Percentiles rank a stretch among this genome's conserved stretches.
These are phyloP conservation scores for Seriola quinqueradiata DNA, from an alignment of 2,113 vertebrate species.

Conservation along the genomic window DNA sequence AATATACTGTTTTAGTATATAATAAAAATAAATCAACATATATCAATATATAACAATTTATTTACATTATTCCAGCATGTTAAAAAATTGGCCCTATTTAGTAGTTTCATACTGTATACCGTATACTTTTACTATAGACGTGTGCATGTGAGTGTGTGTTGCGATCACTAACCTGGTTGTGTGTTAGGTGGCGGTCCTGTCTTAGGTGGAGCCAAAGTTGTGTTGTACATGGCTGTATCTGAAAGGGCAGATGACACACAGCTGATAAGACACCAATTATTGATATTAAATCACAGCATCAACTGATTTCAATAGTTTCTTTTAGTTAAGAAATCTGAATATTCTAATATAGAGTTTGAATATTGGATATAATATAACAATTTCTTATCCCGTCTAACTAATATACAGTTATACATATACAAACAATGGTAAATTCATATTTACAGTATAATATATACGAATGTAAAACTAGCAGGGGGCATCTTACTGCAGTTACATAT, in stretches of 20 bases:
- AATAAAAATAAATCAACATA: not conserved
- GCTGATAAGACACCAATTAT: not conserved
- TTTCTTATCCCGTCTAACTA: no score
- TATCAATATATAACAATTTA: no score
- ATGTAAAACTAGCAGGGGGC: not conserved
- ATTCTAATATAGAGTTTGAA: no score
- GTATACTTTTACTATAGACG: no score
- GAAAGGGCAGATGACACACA: constrained; percentile 58
- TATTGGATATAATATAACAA: no score
- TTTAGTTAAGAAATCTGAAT: no score
- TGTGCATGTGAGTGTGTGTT: constrained; percentile 9
- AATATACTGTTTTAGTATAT: no score
- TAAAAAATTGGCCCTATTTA: no score
- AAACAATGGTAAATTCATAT: not conserved
- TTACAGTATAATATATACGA: not conserved
- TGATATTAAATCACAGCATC: not conserved
- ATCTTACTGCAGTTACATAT: not conserved
- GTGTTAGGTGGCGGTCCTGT: constrained; percentile 82
- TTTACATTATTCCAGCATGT: no score
- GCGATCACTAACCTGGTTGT: constrained; percentile 77
- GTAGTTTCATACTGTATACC: no score
- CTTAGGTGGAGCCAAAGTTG: constrained; percentile 85
- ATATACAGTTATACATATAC: not conserved
- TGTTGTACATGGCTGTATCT: constrained; percentile 99
- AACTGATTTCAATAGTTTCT: not conserved